Evolutionary conservation across 1,140 invertebrate genomes (phyloP), one percentile per base, ranked within the genome.

Genomic region (Musca vetustissima): DNA sequence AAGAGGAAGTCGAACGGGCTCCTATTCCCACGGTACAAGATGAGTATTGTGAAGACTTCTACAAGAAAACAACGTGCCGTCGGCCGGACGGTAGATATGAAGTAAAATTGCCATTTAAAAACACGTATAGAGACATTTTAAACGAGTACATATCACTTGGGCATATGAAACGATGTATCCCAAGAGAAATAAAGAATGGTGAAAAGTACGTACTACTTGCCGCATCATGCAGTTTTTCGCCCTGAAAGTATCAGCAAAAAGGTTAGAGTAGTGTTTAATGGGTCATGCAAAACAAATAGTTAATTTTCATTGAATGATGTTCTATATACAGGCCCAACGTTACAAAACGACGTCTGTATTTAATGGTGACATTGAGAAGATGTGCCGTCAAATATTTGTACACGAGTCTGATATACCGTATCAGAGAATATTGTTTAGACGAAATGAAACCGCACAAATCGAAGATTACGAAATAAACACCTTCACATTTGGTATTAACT

Each of bases 281-380:
- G 28, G 13, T 65, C 32, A 15, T 32, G 28, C 17, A 17, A 28
- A 14, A 65, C 25, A 9, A 43, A 22, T 1, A 65, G 14, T 48
- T n/a, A 14, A 3, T 48, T n/a, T n/a, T 65, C 61, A 4, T 21
- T 65, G 7, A 65, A 65, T 48, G 61, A 65, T 21, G 19, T 15
- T 4, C 25, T 65, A 22, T 21, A 19, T 47, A 4, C 43, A 19
- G 61, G 61, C 17, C 36, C 61, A 48, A 43, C 36, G 7, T 48
- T 64, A 9, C 43, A 43, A 19, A n/a, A 21, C 19, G 43, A 64
- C n/a, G 47, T 15, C 14, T 13, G 47, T 49, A 49, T 49, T 49
- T 14, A 49, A 49, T 13, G 47, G 47, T 28, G 28, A 28, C 28
- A 28, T 28, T 28, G 28, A n/a, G n/a, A 28, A 28, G 3, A 28